phyloP scores from a whole-genome alignment of 2,113 vertebrate genomes.

The Lasiurus borealis region DNA sequence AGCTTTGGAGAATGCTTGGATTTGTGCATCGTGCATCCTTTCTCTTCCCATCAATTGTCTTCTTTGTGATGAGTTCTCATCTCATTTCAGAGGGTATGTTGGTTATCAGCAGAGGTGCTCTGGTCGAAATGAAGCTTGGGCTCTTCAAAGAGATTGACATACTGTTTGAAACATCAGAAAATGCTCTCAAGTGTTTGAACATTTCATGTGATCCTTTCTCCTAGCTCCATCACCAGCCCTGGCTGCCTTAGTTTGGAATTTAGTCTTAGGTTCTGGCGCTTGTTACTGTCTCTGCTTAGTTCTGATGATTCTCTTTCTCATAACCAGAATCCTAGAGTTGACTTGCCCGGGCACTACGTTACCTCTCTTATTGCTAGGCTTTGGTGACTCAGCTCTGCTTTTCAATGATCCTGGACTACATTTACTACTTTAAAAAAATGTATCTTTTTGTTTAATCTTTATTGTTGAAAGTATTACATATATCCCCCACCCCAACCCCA shows the following conservation, averaged over 20 bases:
- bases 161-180: neutral
- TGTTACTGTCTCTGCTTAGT: neutral
- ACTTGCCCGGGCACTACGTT: too few species aligned
- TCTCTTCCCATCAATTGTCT: neutral
- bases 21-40: neutral
- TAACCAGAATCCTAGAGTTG: neutral
- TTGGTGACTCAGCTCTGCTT: neutral
- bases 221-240: neutral
- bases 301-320: neutral
- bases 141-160: neutral
- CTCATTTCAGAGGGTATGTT: neutral
- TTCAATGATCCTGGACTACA: neutral
- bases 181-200: neutral
- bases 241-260: neutral
- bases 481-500: too few species aligned
- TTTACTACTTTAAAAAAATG: neutral
- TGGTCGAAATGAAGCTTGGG: neutral
- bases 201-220: neutral
- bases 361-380: neutral
- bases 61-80: neutral
- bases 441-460: too few species aligned
- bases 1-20: neutral
- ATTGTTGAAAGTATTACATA: too few species aligned
- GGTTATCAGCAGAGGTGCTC: neutral
- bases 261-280: neutral